phyloP scores from a whole-genome alignment of 2,888 invertebrate genomes.

The Thymelicus lineola region DNA sequence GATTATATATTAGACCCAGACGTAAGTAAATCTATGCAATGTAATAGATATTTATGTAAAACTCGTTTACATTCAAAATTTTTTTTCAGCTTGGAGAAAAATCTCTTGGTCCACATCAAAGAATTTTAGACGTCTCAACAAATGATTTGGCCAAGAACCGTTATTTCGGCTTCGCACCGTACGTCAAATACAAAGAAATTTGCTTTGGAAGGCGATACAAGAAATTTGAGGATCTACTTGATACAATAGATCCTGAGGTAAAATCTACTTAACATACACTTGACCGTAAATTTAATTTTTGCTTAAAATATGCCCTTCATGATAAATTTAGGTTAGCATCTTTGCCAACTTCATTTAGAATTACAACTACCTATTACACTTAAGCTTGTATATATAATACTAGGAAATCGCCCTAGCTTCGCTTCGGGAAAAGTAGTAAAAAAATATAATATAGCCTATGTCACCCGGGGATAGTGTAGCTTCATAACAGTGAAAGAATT shows the following conservation, averaged over 20 bases:
- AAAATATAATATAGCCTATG: too few relatives aligned
- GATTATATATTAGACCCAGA: conserved; percentile 67
- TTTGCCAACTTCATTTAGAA: too few relatives aligned
- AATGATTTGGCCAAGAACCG: conserved; percentile 76
- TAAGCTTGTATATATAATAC: too few relatives aligned
- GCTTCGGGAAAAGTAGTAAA: too few relatives aligned
- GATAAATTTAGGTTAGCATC: too few relatives aligned
- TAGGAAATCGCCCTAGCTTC: too few relatives aligned
- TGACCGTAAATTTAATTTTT: too few relatives aligned
- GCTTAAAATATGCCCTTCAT: too few relatives aligned
- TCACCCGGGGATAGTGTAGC: too few relatives aligned
- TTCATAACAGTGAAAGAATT: too few relatives aligned
- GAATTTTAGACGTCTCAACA: conserved; percentile 48
- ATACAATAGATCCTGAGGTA: conserved; percentile 81
- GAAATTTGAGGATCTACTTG: conserved; percentile 89
- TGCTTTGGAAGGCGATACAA: conserved; percentile 89
- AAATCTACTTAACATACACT: background rate
- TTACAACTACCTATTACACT: too few relatives aligned
- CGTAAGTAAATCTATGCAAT: conserved; percentile 51
- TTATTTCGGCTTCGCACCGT: conserved; percentile 93
- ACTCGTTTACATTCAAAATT: background rate
- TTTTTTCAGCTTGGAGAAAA: conserved; percentile 50
- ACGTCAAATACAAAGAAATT: conserved; percentile 92
- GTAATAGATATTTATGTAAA: background rate
- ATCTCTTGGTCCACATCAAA: conserved; percentile 50